These are phyloP conservation scores for Plestiodon gilberti DNA, from an alignment of 2,113 vertebrate species.

Conservation along the genomic window DNA sequence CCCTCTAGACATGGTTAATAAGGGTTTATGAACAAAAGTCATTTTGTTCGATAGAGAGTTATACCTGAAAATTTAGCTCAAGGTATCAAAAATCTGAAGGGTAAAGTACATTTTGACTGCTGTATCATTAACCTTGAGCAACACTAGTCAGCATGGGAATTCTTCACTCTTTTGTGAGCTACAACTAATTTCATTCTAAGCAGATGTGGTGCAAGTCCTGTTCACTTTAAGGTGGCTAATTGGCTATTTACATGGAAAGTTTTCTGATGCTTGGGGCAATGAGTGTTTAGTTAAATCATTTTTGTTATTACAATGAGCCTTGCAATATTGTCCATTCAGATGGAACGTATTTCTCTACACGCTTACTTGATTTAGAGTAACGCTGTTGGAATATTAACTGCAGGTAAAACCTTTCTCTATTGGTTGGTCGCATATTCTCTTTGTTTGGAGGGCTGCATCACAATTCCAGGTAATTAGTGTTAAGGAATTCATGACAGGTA, in stretches of 20 bases:
- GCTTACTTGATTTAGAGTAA: slow-evolving; percentile 20
- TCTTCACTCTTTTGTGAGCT: slow-evolving; percentile 35
- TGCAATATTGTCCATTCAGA: slow-evolving; percentile 39
- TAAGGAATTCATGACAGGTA: not conserved
- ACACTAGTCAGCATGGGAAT: slow-evolving; percentile 25
- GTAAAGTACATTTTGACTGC: slow-evolving; percentile 17
- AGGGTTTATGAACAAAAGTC: not conserved
- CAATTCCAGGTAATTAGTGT: not conserved
- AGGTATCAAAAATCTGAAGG: slow-evolving; percentile 16
- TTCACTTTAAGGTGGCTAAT: slow-evolving; percentile 56
- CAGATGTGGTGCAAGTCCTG: slow-evolving; percentile 33
- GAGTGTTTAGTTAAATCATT: slow-evolving; percentile 37
- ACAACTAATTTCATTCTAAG: slow-evolving; percentile 42
- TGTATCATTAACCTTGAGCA: slow-evolving; percentile 41
- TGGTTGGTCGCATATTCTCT: not conserved
- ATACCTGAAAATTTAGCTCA: not conserved
- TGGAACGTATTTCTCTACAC: slow-evolving; percentile 18
- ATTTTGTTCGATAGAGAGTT: not conserved
- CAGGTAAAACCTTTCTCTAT: not conserved
- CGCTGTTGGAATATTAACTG: slow-evolving; percentile 34
- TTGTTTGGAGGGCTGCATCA: not conserved
- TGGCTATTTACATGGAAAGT: slow-evolving; percentile 58
- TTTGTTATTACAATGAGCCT: slow-evolving; percentile 28
- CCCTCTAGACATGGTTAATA: slow-evolving; percentile 16
- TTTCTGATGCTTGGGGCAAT: slow-evolving; percentile 33